Evolutionary conservation across 2,113 vertebrate genomes (phyloP), one percentile per base, ranked within the genome.

Genomic region (Parus major): DNA sequence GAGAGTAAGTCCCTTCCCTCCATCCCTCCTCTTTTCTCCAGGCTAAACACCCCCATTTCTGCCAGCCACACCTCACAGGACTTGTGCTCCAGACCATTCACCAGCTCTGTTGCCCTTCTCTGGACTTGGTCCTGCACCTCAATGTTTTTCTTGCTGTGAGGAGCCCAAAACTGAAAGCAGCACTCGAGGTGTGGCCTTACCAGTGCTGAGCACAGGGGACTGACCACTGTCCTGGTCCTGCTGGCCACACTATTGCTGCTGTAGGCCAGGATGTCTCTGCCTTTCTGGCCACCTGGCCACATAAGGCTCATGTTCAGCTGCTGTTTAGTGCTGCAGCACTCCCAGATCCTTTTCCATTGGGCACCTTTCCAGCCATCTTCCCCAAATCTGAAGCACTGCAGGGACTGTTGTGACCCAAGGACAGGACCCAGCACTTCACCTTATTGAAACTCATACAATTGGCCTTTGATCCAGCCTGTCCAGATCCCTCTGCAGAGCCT

Each of bases 361-460:
- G 10, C 31, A 20, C 3, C 7, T 19, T 72, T 65, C 22, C 33
- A 57, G 35, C n/a, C 35, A 24, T 72, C 36, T 33, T 12, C 12
- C 5, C 15, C 12, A 8, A 13, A 10, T 10, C 50, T 16, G 7
- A 33, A 15, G 14, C 12, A 11, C 7, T 64, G 11, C 35, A 8
- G 5, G 35, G 8, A 3, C 35, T 72, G 25, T 31, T 56, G 50
- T 50, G 27, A 50, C 53, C 9, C 14, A 15, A 22, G 12, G 16
- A 12, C n/a, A 35, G 41, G 16, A 75, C 13, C 11, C 47, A 59
- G 44, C 28, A 18, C 3, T 60, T 60, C 7, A 25, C 24, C 11
- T 31, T 25, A 5, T 2, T 47, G n/a, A 20, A 60, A 47, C 29
- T 47, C 11, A 1, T 4, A 12, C 16, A 22, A 1, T 4, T 60